These are phyloP conservation scores for Mylabris sibirica DNA, from an alignment of 2,888 invertebrate genomes.

Conservation along the genomic window DNA sequence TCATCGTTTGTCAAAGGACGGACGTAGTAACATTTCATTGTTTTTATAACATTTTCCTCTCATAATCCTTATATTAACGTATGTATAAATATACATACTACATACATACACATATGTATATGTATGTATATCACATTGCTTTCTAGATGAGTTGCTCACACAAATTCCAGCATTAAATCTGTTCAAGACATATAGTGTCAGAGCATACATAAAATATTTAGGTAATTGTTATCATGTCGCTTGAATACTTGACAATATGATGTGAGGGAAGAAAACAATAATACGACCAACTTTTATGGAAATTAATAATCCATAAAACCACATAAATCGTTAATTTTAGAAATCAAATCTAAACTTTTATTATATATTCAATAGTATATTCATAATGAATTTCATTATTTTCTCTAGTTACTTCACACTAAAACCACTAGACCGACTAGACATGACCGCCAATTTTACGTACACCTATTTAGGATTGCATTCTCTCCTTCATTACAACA, in stretches of 20 bases:
- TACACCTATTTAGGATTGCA: too few relatives aligned
- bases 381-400: too few relatives aligned
- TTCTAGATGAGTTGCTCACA: background rate
- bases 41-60: background rate
- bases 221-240: background rate
- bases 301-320: background rate
- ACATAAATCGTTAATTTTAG: background rate
- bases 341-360: too few relatives aligned
- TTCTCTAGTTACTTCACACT: too few relatives aligned
- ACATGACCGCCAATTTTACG: too few relatives aligned
- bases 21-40: background rate
- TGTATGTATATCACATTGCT: background rate
- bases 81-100: too few relatives aligned
- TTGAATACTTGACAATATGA: background rate
- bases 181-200: background rate
- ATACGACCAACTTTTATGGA: background rate
- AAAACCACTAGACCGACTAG: too few relatives aligned
- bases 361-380: too few relatives aligned
- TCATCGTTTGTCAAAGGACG: constrained; percentile 9
- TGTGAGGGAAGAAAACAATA: background rate
- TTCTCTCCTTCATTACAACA: too few relatives aligned
- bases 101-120: too few relatives aligned
- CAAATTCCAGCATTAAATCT: background rate
- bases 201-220: background rate
- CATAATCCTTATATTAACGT: background rate